Percentiles rank a stretch among this genome's conserved stretches.
These are phyloP conservation scores for Microcebus griseorufus DNA, from an alignment of 2,113 vertebrate species.

Conservation along the genomic window DNA sequence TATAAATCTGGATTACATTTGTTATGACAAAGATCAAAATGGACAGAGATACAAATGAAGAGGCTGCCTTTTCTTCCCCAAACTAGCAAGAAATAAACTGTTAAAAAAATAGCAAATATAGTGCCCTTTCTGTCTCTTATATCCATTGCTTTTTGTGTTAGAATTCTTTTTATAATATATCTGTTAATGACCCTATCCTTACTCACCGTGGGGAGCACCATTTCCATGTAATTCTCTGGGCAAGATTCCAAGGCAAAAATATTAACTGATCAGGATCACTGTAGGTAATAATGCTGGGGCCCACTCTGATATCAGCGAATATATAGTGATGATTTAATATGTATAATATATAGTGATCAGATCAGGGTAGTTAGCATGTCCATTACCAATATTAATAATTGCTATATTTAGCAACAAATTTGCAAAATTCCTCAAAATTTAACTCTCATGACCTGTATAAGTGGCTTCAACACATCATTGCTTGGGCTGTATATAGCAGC, in stretches of 20 bases:
- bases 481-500: too few relatives aligned
- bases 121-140: neutral
- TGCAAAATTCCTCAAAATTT: neutral
- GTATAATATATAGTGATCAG: neutral
- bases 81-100: neutral
- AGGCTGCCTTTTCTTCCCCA: neutral
- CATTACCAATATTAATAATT: neutral
- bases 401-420: neutral
- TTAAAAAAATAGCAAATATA: neutral
- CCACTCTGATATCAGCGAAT: neutral
- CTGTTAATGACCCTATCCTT: neutral
- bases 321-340: neutral
- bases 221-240: neutral
- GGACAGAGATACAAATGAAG: neutral
- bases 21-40: neutral
- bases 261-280: neutral
- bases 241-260: neutral
- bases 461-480: neutral
- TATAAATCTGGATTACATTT: neutral
- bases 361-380: neutral
- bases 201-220: accelerated
- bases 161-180: neutral
- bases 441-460: neutral
- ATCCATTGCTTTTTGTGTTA: neutral
- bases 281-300: neutral